Evolutionary conservation across 2,888 invertebrate species (phyloP).

Genomic region (Ennomos fuscantarius): DNA sequence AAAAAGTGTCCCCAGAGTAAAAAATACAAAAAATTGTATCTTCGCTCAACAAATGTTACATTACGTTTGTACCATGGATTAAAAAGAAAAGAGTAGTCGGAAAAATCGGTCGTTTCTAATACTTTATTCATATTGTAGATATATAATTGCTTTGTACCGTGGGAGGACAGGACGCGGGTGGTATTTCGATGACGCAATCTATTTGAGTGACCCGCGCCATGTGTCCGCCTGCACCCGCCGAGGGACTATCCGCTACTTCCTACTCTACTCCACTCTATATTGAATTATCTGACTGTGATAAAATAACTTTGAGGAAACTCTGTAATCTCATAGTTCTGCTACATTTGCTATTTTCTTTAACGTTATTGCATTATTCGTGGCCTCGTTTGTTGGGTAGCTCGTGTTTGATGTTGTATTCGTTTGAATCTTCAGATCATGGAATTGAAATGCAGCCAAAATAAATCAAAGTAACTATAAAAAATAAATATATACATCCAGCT

Average conservation of each 20-base stretch:
- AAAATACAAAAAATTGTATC: conserved; percentile 80
- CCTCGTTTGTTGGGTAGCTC: conserved; percentile 15
- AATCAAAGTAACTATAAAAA: not conserved
- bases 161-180: conserved; percentile 52
- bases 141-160: conserved; percentile 77
- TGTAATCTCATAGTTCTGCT: conserved; percentile 36
- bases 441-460: not conserved
- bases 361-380: conserved; percentile 23
- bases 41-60: conserved; percentile 72
- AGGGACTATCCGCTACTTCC: conserved; percentile 50
- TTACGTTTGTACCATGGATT: conserved; percentile 72
- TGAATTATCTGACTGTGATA: conserved; percentile 63
- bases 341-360: conserved; percentile 34
- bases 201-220: conserved; percentile 76
- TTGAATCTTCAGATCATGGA: conserved; percentile 2
- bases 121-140: conserved; percentile 78
- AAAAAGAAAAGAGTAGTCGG: conserved; percentile 75
- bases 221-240: conserved; percentile 54
- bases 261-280: conserved; percentile 45
- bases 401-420: conserved; percentile 17
- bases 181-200: conserved; percentile 77
- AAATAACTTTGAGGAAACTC: conserved; percentile 47
- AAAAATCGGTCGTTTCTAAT: conserved; percentile 53
- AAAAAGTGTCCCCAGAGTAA: conserved; percentile 83
- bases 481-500: too few species aligned